These are phyloP conservation scores for Tinea trinotella DNA, from an alignment of 2,888 invertebrate genomes.

Conservation along the genomic window DNA sequence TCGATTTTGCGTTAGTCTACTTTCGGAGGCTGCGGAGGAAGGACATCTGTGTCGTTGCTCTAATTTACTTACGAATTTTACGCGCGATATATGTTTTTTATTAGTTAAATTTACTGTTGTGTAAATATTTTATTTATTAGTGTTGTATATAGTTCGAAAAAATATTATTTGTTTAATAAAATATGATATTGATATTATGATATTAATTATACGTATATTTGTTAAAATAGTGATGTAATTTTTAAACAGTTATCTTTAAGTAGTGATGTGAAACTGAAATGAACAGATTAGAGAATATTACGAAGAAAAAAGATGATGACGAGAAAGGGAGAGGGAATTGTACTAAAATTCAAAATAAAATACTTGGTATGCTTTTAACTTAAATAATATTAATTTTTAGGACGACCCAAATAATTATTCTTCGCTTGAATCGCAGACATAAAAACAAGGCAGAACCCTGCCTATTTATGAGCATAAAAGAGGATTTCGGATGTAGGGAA, in stretches of 20 bases:
- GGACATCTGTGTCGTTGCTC: not conserved
- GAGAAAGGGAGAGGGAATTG: conserved; percentile 49
- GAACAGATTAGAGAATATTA: conserved; percentile 52
- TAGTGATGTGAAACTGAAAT: conserved; percentile 34
- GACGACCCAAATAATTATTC: no score
- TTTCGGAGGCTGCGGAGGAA: not conserved
- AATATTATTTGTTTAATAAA: no score
- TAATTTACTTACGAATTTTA: not conserved
- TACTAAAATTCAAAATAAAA: conserved; percentile 49
- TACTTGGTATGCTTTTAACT: conserved; percentile 43
- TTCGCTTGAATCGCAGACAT: no score
- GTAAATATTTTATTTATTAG: no score
- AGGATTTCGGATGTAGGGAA: no score
- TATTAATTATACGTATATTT: no score
- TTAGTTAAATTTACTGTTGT: no score
- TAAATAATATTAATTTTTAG: conserved; percentile 13
- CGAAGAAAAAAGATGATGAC: conserved; percentile 46
- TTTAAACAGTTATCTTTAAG: conserved; percentile 5
- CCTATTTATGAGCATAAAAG: no score
- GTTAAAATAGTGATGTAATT: conserved; percentile 21
- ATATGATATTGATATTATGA: no score
- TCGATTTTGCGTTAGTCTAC: not conserved
- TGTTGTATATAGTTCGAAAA: no score
- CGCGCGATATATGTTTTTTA: not conserved
- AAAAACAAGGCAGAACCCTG: no score